phyloP scores from a whole-genome alignment of 2,797 vertebrate genomes.

The Pseudocheirus occidentalis region DNA sequence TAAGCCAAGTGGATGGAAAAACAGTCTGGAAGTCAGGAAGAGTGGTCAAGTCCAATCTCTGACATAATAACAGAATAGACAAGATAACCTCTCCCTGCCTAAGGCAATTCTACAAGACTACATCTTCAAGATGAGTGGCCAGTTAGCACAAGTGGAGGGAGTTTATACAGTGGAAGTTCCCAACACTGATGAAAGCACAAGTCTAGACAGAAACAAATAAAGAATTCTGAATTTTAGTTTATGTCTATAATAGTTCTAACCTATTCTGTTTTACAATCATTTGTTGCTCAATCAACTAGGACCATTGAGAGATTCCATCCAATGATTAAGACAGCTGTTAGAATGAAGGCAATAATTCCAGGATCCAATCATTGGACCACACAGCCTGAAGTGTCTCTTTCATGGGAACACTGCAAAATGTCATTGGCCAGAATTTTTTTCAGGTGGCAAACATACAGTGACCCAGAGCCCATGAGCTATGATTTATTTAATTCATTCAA shows the following conservation, averaged over 20 bases:
- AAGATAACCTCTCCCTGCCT: neutral
- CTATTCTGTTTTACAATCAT: neutral
- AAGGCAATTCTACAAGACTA: neutral
- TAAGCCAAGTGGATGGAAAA: neutral
- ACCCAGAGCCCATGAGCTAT: neutral
- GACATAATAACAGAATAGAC: neutral
- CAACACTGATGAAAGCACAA: neutral
- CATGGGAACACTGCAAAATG: neutral
- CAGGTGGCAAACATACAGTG: neutral
- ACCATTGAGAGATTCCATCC: neutral
- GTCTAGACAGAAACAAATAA: neutral
- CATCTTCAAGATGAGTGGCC: neutral
- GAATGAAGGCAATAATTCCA: accelerated
- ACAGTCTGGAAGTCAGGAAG: neutral
- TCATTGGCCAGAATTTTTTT: neutral
- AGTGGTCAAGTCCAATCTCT: neutral
- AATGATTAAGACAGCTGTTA: neutral
- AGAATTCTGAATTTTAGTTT: neutral
- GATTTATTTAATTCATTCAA: neutral
- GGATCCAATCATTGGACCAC: neutral
- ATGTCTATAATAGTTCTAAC: neutral
- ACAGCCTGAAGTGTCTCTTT: neutral
- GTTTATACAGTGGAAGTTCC: neutral
- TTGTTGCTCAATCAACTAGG: neutral
- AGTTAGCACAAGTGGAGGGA: neutral